phyloP scores from a whole-genome alignment of 2,888 invertebrate species.

The Tanypteryx hageni region DNA sequence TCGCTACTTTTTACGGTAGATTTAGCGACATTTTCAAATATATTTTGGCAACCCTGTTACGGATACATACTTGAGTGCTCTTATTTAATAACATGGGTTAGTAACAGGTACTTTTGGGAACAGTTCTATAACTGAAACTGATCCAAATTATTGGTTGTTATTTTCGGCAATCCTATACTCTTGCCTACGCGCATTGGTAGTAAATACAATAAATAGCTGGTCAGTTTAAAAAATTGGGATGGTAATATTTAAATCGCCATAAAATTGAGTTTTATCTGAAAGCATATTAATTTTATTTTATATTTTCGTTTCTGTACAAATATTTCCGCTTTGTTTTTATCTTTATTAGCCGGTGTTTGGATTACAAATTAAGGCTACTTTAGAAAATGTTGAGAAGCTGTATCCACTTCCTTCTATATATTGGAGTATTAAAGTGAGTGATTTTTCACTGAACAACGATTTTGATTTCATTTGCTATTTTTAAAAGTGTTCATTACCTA shows the following conservation, averaged over 20 bases:
- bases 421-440: constrained; percentile 28
- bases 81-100: too few species aligned
- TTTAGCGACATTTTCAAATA: too few species aligned
- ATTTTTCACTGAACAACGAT: neutral
- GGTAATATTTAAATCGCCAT: neutral
- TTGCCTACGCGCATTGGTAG: too few species aligned
- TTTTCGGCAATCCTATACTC: too few species aligned
- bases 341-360: neutral
- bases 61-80: too few species aligned
- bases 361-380: neutral
- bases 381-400: constrained; percentile 4
- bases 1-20: too few species aligned
- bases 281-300: neutral
- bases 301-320: neutral
- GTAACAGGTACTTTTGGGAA: too few species aligned
- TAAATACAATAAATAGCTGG: too few species aligned
- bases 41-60: too few species aligned
- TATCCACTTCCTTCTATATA: neutral
- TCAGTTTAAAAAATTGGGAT: too few species aligned
- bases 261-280: neutral
- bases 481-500: neutral
- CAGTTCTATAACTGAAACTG: too few species aligned
- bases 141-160: too few species aligned
- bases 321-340: neutral
- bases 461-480: neutral